Base-by-base conservation (phyloP, 1,140 invertebrate species). In the Drosophila pseudoananassae region DNA sequence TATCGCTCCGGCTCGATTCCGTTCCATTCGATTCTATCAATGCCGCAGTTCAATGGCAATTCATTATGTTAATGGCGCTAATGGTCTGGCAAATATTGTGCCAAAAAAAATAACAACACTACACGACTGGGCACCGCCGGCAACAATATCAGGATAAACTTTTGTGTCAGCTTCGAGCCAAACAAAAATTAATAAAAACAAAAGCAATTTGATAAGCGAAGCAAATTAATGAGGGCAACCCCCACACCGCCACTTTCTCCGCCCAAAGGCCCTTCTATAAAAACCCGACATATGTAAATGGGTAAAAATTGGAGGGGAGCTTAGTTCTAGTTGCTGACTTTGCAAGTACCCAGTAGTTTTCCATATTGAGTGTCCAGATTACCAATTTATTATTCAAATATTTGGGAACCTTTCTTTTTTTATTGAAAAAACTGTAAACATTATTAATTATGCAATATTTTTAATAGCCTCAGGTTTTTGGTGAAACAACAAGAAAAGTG, bases 21-120 rank as follows among this genome's bases (percentile, higher is more conserved):
- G 46, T 55, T 55, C 63, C 38, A 55, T 69, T 36, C 49, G 65
- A 49, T 69, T 55, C 31, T 55, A 49, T 40, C 47, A 40, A 36
- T 55, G 43, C 70, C 69, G 64, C 73, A 64, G 61, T 88, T 78
- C 83, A 70, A 87, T 88, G 63, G 83, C 78, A 88, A 87, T 87
- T 83, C 84, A 87, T 87, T 88, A 87, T 87, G 80, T 88, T 87
- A 87, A 87, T 87, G 66, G 83, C 75, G 79, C 72, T 87, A 87
- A 87, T 87, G 83, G 83, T 49, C 78, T 88, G 84, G 83, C 81
- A 87, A 87, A 87, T 77, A 87, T 79, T 87, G 66, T 45, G 75
- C 50, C 60, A 29, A 47, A 56, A 78, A 65, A 33, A 83, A 70
- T 43, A 82, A 51, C 65, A 68, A 53, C 12, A n/a, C 40, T 6